Base-by-base conservation (phyloP, 1,140 invertebrate species). In the Galendromus occidentalis region DNA sequence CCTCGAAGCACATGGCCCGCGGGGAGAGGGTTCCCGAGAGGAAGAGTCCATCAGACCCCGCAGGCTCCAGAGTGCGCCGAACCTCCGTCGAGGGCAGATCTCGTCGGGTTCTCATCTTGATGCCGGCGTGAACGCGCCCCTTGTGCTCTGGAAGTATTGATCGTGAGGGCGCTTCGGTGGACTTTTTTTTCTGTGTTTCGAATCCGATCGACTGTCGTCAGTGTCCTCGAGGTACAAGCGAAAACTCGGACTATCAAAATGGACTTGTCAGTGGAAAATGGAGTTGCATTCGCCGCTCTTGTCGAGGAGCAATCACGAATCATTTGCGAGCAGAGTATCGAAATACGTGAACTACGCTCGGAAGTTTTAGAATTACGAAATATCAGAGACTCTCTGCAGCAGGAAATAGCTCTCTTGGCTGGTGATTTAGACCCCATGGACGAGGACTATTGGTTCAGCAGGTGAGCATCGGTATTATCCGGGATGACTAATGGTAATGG, bases 271-370 rank as follows among this genome's bases (percentile, higher is more conserved):
- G 51, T 25, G 33, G 51, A 59, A 4, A 22, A 22, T 33, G 51
- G 51, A 9, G 51, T 59, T 4, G 51, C 51, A 17, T 59, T 59
- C 9, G 51, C 51, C 51, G 51, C 51, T 22, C 51, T 59, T 22
- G 51, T 59, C 22, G 51, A 59, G 20, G 51, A 59, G 33, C 51
- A 59, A 59, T 59, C 51, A 14, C 14, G 51, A 25, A 59, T 59
- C 51, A 59, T 59, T 29, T 59, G 51, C 51, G 51, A 59, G 51
- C 51, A 59, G 20, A 59, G 51, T 33, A 33, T 59, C 22, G 51
- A 59, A 33, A 59, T 59, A 59, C 51, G 51, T 22, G 51, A 59
- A 59, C 51, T 59, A 29, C 12, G 51, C 2, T 25, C 51, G 2
- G 51, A 59, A 59, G 51, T 59, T 17, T 14, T 59, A 6, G 51